Evolutionary conservation across 2,888 invertebrate species (phyloP).

Genomic region (Archips xylosteana): DNA sequence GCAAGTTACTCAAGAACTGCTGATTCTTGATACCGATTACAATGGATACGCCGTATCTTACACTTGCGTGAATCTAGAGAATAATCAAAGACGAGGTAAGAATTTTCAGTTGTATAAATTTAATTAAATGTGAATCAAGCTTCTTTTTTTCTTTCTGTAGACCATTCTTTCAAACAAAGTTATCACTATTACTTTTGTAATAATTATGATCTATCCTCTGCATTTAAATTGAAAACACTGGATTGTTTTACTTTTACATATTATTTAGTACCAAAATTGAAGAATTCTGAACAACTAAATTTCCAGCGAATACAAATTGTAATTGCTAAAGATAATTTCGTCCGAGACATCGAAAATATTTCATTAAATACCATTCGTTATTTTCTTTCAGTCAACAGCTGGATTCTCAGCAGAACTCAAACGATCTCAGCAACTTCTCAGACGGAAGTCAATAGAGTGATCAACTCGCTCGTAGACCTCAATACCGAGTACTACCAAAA

Average conservation of each 20-base stretch:
- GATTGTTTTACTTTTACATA: too few relatives aligned
- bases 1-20: conserved; percentile 22
- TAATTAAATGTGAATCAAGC: not conserved
- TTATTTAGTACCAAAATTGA: too few relatives aligned
- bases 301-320: too few relatives aligned
- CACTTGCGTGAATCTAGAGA: conserved; percentile 18
- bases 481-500: conserved; percentile 39
- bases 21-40: conserved; percentile 32
- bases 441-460: conserved; percentile 38
- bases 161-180: not conserved
- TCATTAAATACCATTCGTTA: not conserved
- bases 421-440: conserved; percentile 23
- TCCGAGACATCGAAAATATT: not conserved
- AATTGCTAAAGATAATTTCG: not conserved
- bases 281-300: too few relatives aligned
- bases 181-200: too few relatives aligned
- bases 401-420: conserved; percentile 47
- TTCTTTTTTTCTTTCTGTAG: not conserved
- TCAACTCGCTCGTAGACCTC: conserved; percentile 32
- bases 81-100: conserved; percentile 39
- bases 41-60: conserved; percentile 24
- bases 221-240: too few relatives aligned
- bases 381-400: conserved; percentile 46
- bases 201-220: too few relatives aligned
- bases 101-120: not conserved